These are phyloP conservation scores for Elaphurus davidianus DNA, from an alignment of 2,113 vertebrate species.

Conservation along the genomic window DNA sequence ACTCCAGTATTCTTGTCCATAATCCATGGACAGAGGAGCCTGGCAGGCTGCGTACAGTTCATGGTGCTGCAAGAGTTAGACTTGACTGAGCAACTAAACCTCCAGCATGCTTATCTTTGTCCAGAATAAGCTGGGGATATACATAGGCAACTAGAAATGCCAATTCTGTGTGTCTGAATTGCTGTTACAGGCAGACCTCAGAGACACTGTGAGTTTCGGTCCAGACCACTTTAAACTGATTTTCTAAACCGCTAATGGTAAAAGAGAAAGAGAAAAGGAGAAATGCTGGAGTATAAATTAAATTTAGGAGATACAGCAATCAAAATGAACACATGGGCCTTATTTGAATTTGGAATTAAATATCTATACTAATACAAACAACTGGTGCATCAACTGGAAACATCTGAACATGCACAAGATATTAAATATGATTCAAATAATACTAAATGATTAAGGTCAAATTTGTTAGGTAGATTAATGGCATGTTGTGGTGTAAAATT, in stretches of 20 bases:
- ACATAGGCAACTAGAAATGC: not conserved
- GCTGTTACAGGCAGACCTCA: not conserved
- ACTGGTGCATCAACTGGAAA: not conserved
- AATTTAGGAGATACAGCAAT: not conserved
- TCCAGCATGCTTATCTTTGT: not conserved
- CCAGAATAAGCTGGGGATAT: not conserved
- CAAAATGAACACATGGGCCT: not conserved
- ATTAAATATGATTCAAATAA: not conserved
- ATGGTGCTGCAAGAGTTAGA: not conserved
- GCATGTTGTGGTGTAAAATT: not conserved
- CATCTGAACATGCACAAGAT: not conserved
- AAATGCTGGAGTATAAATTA: not conserved
- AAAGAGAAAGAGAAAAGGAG: not conserved
- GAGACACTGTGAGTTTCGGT: not conserved
- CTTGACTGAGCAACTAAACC: not conserved
- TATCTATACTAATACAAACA: not conserved
- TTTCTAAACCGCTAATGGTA: not conserved
- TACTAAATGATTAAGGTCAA: not conserved
- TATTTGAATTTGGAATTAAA: not conserved
- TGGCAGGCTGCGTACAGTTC: not conserved
- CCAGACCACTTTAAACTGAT: not conserved
- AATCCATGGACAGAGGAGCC: not conserved
- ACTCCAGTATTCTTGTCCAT: not conserved
- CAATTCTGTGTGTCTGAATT: not conserved
- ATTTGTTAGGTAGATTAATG: not conserved